A percentile compares a stretch with the other conserved stretches of the same genome.
phyloP scores from a whole-genome alignment of 2,797 vertebrate genomes.

The Sphaeramia orbicularis region DNA sequence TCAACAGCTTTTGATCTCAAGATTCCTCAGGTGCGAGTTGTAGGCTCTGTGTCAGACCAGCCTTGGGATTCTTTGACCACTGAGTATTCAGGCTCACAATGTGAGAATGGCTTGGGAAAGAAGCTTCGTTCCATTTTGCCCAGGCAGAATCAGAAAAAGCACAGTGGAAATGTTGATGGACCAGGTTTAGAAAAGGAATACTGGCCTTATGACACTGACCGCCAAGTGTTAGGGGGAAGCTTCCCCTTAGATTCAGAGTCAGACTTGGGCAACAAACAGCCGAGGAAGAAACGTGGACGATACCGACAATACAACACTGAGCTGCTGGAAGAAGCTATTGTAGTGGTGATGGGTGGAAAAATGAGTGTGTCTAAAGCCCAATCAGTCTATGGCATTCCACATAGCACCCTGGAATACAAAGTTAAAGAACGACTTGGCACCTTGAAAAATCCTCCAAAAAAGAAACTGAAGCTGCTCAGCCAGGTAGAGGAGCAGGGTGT shows the following conservation, averaged over 20 bases:
- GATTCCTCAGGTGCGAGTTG: slow-evolving; percentile 96
- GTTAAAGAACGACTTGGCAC: slow-evolving; percentile 99
- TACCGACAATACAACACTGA: slow-evolving; percentile 99
- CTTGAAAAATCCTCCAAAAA: slow-evolving; percentile 99
- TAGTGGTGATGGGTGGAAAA: slow-evolving; percentile 98
- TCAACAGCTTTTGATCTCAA: slow-evolving; percentile 96
- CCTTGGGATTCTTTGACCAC: slow-evolving; percentile 92
- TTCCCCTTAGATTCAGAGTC: slow-evolving; percentile 94
- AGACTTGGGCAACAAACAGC: slow-evolving; percentile 94
- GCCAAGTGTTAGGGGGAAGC: slow-evolving; percentile 89
- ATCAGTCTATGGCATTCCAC: slow-evolving; percentile 98
- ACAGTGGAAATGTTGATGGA: slow-evolving; percentile 82
- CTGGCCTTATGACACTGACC: slow-evolving; percentile 93
- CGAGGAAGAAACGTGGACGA: slow-evolving; percentile 97
- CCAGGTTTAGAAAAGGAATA: slow-evolving; percentile 85
- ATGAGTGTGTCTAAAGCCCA: slow-evolving; percentile 99
- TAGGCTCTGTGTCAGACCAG: slow-evolving; percentile 84
- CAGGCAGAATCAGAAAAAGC: slow-evolving; percentile 91
- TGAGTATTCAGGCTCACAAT: slow-evolving; percentile 87
- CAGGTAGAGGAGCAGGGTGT: slow-evolving; percentile 85
- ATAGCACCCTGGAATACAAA: slow-evolving; percentile 99
- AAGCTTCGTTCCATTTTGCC: slow-evolving; percentile 94
- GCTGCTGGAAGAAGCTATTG: slow-evolving; percentile 98
- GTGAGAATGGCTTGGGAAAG: slow-evolving; percentile 93
- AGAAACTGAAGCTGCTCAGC: slow-evolving; percentile 94